Conservation (phyloP, 2,797 vertebrate species). For the Eupleurogrammus muticus region DNA sequence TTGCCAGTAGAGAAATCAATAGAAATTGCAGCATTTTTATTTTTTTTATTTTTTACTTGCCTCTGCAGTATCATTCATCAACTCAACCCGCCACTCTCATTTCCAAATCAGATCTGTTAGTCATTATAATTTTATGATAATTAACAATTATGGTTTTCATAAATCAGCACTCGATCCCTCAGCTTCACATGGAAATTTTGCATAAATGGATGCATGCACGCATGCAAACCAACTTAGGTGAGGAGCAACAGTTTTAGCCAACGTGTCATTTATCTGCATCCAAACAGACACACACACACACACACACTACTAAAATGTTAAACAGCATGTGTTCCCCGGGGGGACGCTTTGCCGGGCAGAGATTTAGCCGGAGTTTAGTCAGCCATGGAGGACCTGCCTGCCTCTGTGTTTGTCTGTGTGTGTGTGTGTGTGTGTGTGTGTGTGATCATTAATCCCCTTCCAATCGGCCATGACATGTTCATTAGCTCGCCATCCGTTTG, state of each 20-base stretch:
- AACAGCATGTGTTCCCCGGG: slow-evolving; percentile 30
- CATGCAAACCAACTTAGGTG: slow-evolving; percentile 1
- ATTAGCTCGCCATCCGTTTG: slow-evolving; percentile 71
- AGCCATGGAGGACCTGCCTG: slow-evolving; percentile 33
- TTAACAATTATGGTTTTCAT: slow-evolving; percentile 33
- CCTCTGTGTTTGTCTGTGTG: slow-evolving; percentile 21
- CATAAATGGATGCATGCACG: not conserved
- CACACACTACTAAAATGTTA: slow-evolving; percentile 48
- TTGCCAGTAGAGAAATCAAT: slow-evolving; percentile 20
- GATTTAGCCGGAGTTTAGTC: slow-evolving; percentile 48
- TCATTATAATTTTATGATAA: slow-evolving; percentile 50
- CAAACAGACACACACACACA: slow-evolving; percentile 2
- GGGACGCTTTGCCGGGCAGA: slow-evolving; percentile 29
- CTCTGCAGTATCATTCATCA: slow-evolving; percentile 1
- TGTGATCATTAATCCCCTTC: slow-evolving; percentile 71
- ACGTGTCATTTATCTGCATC: slow-evolving; percentile 48
- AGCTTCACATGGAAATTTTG: slow-evolving; percentile 16
- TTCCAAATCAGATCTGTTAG: slow-evolving; percentile 10
- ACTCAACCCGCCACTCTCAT: not conserved
- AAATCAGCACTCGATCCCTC: slow-evolving; percentile 47
- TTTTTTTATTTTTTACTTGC: not conserved
- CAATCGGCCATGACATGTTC: slow-evolving; percentile 75
- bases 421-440: slow-evolving; percentile 27
- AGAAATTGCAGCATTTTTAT: slow-evolving; percentile 4
- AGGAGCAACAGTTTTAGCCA: slow-evolving; percentile 28